phyloP scores from a whole-genome alignment of 2,113 vertebrate genomes.

The Corvus cornix region DNA sequence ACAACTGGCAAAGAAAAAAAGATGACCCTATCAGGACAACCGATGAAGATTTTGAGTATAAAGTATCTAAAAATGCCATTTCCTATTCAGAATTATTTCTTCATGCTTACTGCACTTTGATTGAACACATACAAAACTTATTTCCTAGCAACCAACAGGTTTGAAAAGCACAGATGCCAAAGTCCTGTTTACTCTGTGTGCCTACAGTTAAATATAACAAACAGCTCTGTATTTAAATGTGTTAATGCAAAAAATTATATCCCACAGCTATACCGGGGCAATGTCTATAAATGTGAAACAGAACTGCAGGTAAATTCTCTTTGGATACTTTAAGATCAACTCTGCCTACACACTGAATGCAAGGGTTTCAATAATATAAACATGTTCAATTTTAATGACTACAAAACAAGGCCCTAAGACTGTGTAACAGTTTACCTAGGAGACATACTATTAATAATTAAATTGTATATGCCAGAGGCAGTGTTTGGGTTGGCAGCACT shows the following conservation, averaged over 20 bases:
- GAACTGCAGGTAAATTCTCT: conserved; percentile 83
- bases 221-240: conserved; percentile 92
- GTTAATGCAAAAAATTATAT: conserved; percentile 85
- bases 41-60: conserved; percentile 23
- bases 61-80: conserved; percentile 45
- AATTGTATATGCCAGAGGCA: conserved; percentile 90
- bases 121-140: conserved; percentile 52
- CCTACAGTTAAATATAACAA: conserved; percentile 82
- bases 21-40: not conserved
- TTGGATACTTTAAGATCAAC: conserved; percentile 85
- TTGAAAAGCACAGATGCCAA: conserved; percentile 64
- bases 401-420: conserved; percentile 90
- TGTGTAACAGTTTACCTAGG: conserved; percentile 90
- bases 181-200: conserved; percentile 67
- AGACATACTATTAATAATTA: conserved; percentile 96
- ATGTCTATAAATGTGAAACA: conserved; percentile 80
- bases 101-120: conserved; percentile 22
- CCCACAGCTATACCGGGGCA: conserved; percentile 79
- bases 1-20: not conserved
- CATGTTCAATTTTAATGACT: conserved; percentile 93
- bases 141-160: conserved; percentile 70
- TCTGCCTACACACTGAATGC: conserved; percentile 77
- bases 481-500: conserved; percentile 87
- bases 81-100: conserved; percentile 59
- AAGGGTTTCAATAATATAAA: conserved; percentile 88